phyloP scores from a whole-genome alignment of 2,888 invertebrate genomes.

The Amblyjoppa fuscipennis region DNA sequence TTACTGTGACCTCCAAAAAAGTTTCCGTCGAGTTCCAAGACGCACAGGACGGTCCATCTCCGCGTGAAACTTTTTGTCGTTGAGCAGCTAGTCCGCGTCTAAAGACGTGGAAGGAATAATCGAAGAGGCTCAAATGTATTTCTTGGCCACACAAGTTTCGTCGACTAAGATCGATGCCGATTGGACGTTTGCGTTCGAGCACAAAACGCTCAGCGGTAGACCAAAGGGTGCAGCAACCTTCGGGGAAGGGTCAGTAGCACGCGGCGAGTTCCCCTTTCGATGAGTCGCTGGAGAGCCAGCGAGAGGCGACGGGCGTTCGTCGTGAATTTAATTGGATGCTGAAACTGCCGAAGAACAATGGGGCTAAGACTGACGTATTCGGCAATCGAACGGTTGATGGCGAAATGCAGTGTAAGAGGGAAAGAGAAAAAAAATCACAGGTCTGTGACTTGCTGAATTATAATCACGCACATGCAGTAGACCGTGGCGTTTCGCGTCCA shows the following conservation, averaged over 20 bases:
- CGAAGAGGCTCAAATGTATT: not conserved
- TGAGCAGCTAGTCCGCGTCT: not conserved
- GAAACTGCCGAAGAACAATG: constrained; percentile 51
- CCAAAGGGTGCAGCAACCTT: constrained; percentile 48
- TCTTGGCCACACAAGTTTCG: constrained; percentile 37
- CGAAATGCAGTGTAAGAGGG: constrained; percentile 29
- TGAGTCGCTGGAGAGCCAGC: constrained; percentile 16
- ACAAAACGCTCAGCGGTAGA: constrained; percentile 35
- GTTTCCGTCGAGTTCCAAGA: not conserved
- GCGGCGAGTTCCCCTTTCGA: constrained; percentile 15
- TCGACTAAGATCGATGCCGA: constrained; percentile 28
- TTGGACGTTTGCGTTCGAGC: not conserved
- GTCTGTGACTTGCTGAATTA: constrained; percentile 53
- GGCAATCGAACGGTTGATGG: constrained; percentile 49
- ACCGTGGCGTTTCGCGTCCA: constrained; percentile 11
- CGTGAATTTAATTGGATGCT: constrained; percentile 56
- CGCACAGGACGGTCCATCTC: not conserved
- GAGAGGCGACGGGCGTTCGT: constrained; percentile 27
- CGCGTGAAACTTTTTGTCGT: constrained; percentile 21
- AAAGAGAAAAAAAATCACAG: constrained; percentile 10
- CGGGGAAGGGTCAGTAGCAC: constrained; percentile 43
- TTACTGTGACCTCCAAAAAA: not conserved
- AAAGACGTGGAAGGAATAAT: constrained; percentile 1
- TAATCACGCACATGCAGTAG: constrained; percentile 1
- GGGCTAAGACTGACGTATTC: constrained; percentile 50